Evolutionary conservation across 2,797 vertebrate species (phyloP).

Genomic region (Pithecia hirsuta): DNA sequence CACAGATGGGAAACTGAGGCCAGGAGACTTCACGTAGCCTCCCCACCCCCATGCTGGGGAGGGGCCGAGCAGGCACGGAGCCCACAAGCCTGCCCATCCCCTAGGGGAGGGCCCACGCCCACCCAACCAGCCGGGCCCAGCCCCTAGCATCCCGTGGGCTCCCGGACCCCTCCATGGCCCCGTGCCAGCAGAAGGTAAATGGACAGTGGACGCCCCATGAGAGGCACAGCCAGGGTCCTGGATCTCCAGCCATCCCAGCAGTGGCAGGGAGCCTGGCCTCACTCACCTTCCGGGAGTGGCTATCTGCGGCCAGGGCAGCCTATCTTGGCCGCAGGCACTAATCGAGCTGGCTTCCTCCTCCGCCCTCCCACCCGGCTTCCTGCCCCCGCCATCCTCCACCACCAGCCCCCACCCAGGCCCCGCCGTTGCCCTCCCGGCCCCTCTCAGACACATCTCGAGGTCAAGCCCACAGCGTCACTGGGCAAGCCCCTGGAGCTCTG

Average conservation of each 20-base stretch:
- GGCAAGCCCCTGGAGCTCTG: neutral
- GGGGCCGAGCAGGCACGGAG: neutral
- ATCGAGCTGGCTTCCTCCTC: constrained; percentile 72
- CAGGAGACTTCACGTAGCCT: neutral
- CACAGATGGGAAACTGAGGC: neutral
- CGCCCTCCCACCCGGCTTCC: constrained; percentile 66
- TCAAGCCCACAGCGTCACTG: neutral
- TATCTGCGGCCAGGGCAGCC: constrained; percentile 48
- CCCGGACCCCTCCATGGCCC: neutral
- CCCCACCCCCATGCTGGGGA: neutral
- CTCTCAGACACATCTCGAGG: neutral
- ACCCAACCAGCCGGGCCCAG: neutral
- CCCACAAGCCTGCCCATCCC: neutral
- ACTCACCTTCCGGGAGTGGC: constrained; percentile 39
- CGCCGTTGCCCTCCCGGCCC: neutral
- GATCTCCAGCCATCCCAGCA: accelerated
- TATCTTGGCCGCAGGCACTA: constrained; percentile 53
- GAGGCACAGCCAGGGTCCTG: neutral
- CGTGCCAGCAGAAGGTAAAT: neutral
- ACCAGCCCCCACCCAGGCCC: neutral
- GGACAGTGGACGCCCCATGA: accelerated
- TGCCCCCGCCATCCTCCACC: constrained; percentile 31
- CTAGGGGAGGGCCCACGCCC: neutral
- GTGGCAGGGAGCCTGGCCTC: constrained; percentile 20
- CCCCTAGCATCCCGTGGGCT: neutral